Evolutionary conservation across 2,113 vertebrate genomes (phyloP).

Genomic region (Ginglymostoma cirratum): DNA sequence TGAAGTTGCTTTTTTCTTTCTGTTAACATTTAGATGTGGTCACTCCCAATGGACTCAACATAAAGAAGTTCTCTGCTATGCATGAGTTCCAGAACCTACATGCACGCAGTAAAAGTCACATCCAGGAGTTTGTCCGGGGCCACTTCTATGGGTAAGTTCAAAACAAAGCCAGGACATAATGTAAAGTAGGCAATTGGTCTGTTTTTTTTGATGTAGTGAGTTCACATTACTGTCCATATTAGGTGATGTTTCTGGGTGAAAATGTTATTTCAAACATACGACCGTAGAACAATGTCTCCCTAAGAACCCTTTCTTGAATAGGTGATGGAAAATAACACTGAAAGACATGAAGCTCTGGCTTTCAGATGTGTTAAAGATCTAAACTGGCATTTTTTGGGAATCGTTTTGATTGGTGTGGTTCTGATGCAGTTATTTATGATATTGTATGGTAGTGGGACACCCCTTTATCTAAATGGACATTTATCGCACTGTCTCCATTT

Average conservation of each 20-base stretch:
- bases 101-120: constrained; percentile 81
- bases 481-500: background rate
- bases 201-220: background rate
- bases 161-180: background rate
- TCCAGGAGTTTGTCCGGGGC: constrained; percentile 85
- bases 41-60: constrained; percentile 83
- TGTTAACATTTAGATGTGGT: constrained; percentile 62
- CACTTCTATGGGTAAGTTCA: constrained; percentile 80
- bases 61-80: constrained; percentile 90
- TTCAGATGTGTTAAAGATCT: background rate
- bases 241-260: background rate
- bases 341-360: background rate
- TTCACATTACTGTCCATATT: background rate
- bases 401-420: background rate
- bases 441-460: background rate
- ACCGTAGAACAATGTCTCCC: background rate
- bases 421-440: background rate
- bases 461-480: background rate
- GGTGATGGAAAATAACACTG: background rate
- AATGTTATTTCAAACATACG: background rate
- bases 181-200: background rate
- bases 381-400: background rate
- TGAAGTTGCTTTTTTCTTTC: background rate
- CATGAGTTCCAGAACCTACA: constrained; percentile 93
- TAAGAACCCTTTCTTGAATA: background rate